Conservation (phyloP, 2,113 vertebrate genomes). For the Leptocoma aspasia region DNA sequence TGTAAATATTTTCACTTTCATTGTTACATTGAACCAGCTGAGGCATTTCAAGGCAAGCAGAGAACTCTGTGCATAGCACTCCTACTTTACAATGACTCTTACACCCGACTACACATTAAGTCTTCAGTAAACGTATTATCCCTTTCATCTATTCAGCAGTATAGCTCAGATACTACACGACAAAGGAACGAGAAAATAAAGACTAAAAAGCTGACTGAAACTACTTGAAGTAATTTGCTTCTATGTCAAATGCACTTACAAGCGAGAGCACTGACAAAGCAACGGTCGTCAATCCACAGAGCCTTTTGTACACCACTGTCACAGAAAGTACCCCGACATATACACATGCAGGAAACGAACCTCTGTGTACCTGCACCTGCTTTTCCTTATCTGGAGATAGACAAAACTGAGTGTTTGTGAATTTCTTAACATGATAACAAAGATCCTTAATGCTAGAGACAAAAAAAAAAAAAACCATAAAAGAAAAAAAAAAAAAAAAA, state of each 20-base stretch:
- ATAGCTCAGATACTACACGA: not conserved
- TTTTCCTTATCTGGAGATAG: not conserved
- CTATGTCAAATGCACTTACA: not conserved
- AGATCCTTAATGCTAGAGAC: not conserved
- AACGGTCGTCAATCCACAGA: not conserved
- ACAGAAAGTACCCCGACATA: not conserved
- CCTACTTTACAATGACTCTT: not conserved
- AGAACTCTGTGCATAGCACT: not conserved
- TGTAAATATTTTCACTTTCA: conserved; percentile 12
- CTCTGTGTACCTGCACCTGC: not conserved
- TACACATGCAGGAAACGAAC: not conserved
- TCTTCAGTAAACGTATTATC: not conserved
- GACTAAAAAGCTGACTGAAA: not conserved
- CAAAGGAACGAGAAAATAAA: not conserved
- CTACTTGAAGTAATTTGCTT: not conserved
- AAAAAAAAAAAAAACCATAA: too few relatives aligned
- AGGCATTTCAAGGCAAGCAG: not conserved
- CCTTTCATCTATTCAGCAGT: not conserved
- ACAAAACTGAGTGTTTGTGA: not conserved
- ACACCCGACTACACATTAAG: not conserved
- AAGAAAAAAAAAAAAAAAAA: too few relatives aligned
- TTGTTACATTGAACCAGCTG: not conserved
- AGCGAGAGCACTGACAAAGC: not conserved
- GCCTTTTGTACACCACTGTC: not conserved
- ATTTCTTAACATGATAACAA: not conserved